phyloP scores from a whole-genome alignment of 2,113 vertebrate genomes.

The Strix aluco region DNA sequence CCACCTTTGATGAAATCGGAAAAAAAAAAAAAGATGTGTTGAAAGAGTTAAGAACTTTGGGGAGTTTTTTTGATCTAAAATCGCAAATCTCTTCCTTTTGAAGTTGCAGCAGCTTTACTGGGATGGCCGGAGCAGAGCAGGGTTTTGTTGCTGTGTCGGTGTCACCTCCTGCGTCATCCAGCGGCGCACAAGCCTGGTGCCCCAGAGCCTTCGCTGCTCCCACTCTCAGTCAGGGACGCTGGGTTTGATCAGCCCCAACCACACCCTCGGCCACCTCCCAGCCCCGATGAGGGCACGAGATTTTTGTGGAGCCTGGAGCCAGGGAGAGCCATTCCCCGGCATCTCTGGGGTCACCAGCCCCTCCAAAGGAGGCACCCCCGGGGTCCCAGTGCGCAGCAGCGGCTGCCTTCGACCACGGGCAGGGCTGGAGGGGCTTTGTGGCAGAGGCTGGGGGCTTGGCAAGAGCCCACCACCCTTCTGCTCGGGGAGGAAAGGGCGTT shows the following conservation, averaged over 20 bases:
- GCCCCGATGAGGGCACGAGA: neutral
- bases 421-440: neutral
- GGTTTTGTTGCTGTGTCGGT: rapidly evolving
- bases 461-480: rapidly evolving
- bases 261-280: rapidly evolving
- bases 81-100: neutral
- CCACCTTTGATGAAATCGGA: neutral
- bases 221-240: rapidly evolving
- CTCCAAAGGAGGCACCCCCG: neutral
- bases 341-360: rapidly evolving
- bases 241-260: neutral
- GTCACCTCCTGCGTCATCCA: neutral
- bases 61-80: neutral
- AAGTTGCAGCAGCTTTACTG: rapidly evolving
- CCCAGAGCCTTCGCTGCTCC: rapidly evolving
- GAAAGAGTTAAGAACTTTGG: neutral
- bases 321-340: rapidly evolving
- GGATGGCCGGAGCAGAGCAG: neutral
- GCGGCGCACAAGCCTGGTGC: neutral
- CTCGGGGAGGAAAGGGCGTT: neutral
- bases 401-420: rapidly evolving
- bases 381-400: neutral
- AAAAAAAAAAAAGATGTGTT: neutral
- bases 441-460: neutral
- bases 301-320: rapidly evolving